Evolutionary conservation across 2,888 invertebrate species (phyloP).

Genomic region (Platycnemis pennipes): DNA sequence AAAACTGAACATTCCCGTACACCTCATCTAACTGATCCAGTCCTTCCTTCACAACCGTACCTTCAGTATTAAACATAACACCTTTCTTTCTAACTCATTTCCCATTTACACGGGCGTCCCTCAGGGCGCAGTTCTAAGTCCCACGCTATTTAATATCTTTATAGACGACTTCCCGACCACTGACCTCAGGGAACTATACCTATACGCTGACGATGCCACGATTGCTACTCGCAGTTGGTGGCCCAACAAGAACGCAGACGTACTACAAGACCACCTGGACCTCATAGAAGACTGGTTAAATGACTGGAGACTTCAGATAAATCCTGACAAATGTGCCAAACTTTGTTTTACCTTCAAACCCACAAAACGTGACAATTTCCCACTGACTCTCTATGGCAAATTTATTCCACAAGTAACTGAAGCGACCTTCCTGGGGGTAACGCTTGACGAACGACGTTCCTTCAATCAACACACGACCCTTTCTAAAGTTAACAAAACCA

Average conservation of each 20-base stretch:
- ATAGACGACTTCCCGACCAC: neutral
- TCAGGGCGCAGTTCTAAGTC: neutral
- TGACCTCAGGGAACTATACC: neutral
- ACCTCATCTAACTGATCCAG: neutral
- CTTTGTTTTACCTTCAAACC: too few relatives aligned
- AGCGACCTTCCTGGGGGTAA: too few relatives aligned
- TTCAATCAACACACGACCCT: too few relatives aligned
- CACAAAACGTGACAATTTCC: too few relatives aligned
- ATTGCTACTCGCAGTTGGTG: neutral
- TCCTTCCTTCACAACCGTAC: neutral
- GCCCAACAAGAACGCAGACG: neutral
- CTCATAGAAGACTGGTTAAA: neutral
- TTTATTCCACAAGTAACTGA: too few relatives aligned
- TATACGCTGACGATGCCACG: neutral
- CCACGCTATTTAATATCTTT: neutral
- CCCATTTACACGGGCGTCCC: neutral
- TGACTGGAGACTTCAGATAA: neutral
- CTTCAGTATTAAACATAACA: neutral
- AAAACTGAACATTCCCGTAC: neutral
- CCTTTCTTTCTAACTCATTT: neutral
- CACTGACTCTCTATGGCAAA: too few relatives aligned
- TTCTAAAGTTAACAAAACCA: too few relatives aligned
- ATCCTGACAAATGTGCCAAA: neutral
- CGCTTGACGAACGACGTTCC: too few relatives aligned
- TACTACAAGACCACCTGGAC: neutral